Conservation (phyloP, 2,797 vertebrate genomes). For the Remorina albescens region DNA sequence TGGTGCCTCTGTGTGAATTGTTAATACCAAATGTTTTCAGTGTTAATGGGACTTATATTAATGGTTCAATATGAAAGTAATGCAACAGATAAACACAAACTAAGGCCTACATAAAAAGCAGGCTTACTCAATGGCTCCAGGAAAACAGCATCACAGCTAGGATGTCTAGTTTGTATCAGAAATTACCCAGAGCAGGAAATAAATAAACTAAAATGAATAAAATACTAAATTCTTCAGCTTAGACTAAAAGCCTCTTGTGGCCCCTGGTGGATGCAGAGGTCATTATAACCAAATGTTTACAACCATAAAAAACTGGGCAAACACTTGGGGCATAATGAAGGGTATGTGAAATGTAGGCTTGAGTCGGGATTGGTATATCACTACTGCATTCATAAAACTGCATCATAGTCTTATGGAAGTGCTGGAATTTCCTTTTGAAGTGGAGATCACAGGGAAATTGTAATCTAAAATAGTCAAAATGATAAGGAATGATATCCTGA, state of each 20-base stretch:
- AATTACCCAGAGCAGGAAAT: background rate
- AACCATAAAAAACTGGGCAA: too few relatives aligned
- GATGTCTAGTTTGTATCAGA: background rate
- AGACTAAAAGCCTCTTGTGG: too few relatives aligned
- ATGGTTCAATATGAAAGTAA: constrained; percentile 26
- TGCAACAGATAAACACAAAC: constrained; percentile 6
- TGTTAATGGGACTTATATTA: constrained; percentile 10
- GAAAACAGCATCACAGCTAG: background rate
- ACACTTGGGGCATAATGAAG: too few relatives aligned
- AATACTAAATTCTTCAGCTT: too few relatives aligned
- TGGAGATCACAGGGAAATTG: too few relatives aligned
- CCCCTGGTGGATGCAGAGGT: too few relatives aligned
- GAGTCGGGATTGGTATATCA: too few relatives aligned
- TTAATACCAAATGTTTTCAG: constrained; percentile 21
- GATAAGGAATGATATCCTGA: background rate
- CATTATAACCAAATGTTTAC: too few relatives aligned
- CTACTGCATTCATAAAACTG: too few relatives aligned
- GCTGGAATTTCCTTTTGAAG: too few relatives aligned
- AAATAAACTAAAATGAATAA: too few relatives aligned
- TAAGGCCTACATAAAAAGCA: background rate
- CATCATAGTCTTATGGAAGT: background rate
- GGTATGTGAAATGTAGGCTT: too few relatives aligned
- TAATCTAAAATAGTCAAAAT: background rate
- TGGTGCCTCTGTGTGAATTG: constrained; percentile 6
- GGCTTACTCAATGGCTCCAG: background rate